Percentiles rank a stretch among this genome's conserved stretches.
phyloP scores from a whole-genome alignment of 2,888 invertebrate species.

The Ecdyonurus torrentis region DNA sequence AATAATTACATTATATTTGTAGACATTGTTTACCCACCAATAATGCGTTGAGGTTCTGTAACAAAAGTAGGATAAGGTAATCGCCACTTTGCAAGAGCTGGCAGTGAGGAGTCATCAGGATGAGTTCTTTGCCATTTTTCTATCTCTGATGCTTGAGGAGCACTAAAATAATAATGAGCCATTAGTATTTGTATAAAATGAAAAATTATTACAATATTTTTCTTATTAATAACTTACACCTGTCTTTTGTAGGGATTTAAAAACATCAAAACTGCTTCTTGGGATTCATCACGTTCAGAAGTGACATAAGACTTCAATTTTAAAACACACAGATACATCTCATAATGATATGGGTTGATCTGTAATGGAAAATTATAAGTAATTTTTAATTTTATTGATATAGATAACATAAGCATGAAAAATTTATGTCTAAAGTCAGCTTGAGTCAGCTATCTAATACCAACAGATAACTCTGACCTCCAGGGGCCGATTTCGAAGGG shows the following conservation, averaged over 20 bases:
- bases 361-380: too few species aligned
- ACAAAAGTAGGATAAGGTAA: constrained; percentile 28
- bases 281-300: not conserved
- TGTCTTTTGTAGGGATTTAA: not conserved
- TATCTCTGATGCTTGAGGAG: constrained; percentile 27
- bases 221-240: not conserved
- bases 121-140: constrained; percentile 30
- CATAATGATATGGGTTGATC: not conserved
- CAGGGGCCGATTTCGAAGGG: too few species aligned
- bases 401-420: too few species aligned
- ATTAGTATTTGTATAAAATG: too few species aligned
- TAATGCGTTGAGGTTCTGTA: constrained; percentile 28
- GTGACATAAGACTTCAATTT: not conserved
- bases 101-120: constrained; percentile 27
- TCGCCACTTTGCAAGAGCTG: constrained; percentile 29
- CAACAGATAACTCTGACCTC: too few species aligned
- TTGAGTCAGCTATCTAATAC: too few species aligned
- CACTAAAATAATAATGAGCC: too few species aligned
- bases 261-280: not conserved
- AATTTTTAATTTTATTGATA: too few species aligned
- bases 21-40: constrained; percentile 22
- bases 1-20: not conserved
- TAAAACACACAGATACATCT: not conserved
- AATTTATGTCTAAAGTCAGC: too few species aligned
- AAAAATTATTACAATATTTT: too few species aligned